Percentiles rank a stretch among this genome's conserved stretches.
phyloP scores from a whole-genome alignment of 1,140 invertebrate species.

The Caenorhabditis latens region DNA sequence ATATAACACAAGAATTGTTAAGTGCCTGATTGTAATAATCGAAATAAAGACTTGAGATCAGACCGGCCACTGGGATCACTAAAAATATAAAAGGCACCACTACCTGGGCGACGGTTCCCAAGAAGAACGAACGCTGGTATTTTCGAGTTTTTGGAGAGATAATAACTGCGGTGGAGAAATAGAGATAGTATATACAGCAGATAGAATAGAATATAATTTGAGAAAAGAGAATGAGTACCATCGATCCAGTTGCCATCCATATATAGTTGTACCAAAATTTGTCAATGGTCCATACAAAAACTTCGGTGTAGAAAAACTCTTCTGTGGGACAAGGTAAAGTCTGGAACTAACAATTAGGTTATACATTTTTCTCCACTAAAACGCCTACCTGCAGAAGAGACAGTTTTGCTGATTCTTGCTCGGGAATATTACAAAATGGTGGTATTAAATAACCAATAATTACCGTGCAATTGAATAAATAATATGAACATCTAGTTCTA shows the following conservation, averaged over 20 bases:
- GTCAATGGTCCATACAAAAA: constrained; percentile 17
- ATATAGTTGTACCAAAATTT: constrained; percentile 34
- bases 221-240: neutral
- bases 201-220: neutral
- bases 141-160: constrained; percentile 17
- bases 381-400: neutral
- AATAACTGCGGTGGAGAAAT: neutral
- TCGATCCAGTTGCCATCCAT: neutral
- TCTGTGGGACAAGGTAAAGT: constrained; percentile 22
- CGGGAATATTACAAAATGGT: constrained; percentile 21
- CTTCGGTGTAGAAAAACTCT: constrained; percentile 36
- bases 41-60: neutral
- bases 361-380: too few species aligned
- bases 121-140: constrained; percentile 3
- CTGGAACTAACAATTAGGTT: neutral
- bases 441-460: constrained; percentile 20
- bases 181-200: constrained; percentile 9
- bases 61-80: neutral
- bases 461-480: neutral
- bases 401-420: constrained; percentile 30
- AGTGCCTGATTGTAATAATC: constrained; percentile 19
- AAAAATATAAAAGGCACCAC: constrained; percentile 6
- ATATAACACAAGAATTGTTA: constrained; percentile 3
- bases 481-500: neutral
- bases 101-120: constrained; percentile 23